Base-by-base conservation (phyloP, 2,113 vertebrate genomes). In the Pygoscelis adeliae region DNA sequence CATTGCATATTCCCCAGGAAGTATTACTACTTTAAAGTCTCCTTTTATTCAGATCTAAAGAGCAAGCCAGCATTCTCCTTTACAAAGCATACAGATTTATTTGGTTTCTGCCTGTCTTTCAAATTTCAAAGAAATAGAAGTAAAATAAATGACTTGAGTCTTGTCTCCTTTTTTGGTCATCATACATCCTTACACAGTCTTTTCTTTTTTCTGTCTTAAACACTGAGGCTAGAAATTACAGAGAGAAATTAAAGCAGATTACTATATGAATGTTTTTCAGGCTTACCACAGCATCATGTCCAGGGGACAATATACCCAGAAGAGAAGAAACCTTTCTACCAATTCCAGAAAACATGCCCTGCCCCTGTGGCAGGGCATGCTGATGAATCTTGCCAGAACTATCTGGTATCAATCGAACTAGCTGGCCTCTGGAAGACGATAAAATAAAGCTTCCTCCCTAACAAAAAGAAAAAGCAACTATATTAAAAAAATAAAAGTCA, bases 301-400 rank as follows among this genome's bases (percentile, higher is more conserved):
- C 98, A 8, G 98, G 97, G n/a, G 99, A 99, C 16, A 99, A 98
- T 91, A 99, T 99, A 47, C 99, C 99, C 20, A 99, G 98, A 50
- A 99, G 98, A 95, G 99, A 99, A 94, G 99, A 99, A 90, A 99
- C 99, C 12, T 97, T 99, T 53, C 99, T 99, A 7, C 99, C 99
- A 53, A 99, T 99, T 69, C 99, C 99, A 3, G 99, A 99, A 76
- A 99, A 98, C 98, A 99, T 80, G 8, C 99, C 99, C 84, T 99
- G 99, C 4, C 99, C 99, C 44, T 99, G 99, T 73, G 98, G 99
- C 69, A 99, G 92, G 2, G 98, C 32, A 27, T 99, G 98, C 83
- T 98, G 98, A 93, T 98, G 98, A 50, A 99, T 98, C 95, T 97
- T 99, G n/a, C 99, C 99, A 2, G 98, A 98, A 42, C 88, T 85